phyloP scores from a whole-genome alignment of 2,888 invertebrate genomes.

The Petrolisthes cinctipes region DNA sequence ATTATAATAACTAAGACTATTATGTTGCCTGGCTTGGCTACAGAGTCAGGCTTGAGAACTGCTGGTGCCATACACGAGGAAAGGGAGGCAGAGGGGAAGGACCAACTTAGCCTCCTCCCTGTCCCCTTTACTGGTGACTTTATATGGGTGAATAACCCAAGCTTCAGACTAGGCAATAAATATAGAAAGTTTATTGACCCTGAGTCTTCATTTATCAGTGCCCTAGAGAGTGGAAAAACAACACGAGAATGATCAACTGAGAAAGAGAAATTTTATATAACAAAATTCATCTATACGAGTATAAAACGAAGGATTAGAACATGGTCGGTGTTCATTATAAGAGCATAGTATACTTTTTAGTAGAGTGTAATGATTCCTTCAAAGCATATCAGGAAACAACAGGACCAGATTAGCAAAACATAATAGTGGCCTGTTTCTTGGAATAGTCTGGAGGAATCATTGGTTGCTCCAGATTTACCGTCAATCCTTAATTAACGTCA shows the following conservation, averaged over 20 bases:
- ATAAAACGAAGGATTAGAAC: too few species aligned
- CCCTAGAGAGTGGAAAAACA: conserved; percentile 18
- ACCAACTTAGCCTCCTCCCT: background rate
- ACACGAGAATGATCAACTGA: too few species aligned
- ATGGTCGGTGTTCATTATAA: too few species aligned
- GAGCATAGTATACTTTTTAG: background rate
- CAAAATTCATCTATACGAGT: too few species aligned
- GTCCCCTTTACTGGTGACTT: background rate
- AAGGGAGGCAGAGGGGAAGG: background rate
- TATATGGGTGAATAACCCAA: conserved; percentile 34
- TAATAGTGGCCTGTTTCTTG: too few species aligned
- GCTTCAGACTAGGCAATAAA: conserved; percentile 62
- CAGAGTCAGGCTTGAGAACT: background rate
- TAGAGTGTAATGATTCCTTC: background rate
- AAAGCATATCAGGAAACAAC: too few species aligned
- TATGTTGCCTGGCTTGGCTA: conserved; percentile 14
- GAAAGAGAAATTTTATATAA: too few species aligned
- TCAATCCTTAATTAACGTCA: too few species aligned
- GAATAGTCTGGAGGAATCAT: too few species aligned
- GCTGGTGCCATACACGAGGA: conserved; percentile 45
- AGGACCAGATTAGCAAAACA: too few species aligned
- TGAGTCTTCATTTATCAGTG: conserved; percentile 45
- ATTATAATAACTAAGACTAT: background rate
- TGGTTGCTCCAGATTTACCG: too few species aligned
- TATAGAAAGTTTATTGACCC: conserved; percentile 56